phyloP scores from a whole-genome alignment of 2,888 invertebrate genomes.

The Autographa gamma region DNA sequence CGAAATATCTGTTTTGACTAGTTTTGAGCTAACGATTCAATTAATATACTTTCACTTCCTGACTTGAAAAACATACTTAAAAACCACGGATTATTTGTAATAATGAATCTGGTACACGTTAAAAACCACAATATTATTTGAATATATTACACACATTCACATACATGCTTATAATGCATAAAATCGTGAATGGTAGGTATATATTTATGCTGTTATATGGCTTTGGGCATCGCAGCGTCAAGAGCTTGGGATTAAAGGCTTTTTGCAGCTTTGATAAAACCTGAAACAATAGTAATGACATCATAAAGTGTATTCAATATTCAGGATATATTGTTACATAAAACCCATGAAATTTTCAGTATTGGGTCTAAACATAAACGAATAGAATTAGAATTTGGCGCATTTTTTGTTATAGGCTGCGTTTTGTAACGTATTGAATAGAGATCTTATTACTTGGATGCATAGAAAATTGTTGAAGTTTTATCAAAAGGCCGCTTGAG shows the following conservation, averaged over 20 bases:
- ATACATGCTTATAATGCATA: not conserved
- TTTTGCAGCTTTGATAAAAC: not conserved
- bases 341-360: too few species aligned
- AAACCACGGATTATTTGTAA: not conserved
- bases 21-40: not conserved
- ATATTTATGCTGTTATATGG: not conserved
- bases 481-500: too few species aligned
- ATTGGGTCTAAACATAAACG: too few species aligned
- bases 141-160: not conserved
- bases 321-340: not conserved
- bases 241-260: not conserved
- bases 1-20: too few species aligned
- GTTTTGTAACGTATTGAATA: too few species aligned
- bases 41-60: slow-evolving; percentile 3
- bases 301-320: not conserved
- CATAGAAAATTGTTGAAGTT: too few species aligned
- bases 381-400: too few species aligned
- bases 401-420: too few species aligned
- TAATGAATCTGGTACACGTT: not conserved
- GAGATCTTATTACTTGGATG: too few species aligned
- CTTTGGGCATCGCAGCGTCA: not conserved
- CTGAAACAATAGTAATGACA: not conserved
- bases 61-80: not conserved
- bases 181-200: not conserved
- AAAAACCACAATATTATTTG: not conserved